These are phyloP conservation scores for Crenuchus spilurus DNA, from an alignment of 2,797 vertebrate genomes.

Conservation along the genomic window DNA sequence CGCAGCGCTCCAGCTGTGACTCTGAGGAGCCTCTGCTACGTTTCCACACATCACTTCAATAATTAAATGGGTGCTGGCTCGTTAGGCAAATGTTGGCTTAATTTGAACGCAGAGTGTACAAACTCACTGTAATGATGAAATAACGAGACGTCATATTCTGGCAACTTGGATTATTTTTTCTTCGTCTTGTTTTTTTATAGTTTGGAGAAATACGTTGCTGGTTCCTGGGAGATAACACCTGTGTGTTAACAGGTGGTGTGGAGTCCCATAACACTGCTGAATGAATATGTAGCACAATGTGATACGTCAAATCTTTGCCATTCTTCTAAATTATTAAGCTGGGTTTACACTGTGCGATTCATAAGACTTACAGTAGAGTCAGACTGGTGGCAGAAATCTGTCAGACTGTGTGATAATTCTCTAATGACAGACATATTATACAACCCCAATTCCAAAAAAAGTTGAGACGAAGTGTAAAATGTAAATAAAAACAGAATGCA, in stretches of 20 bases:
- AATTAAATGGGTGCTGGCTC: constrained; percentile 41
- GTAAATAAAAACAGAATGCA: too few species aligned
- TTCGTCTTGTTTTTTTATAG: background rate
- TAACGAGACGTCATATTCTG: constrained; percentile 26
- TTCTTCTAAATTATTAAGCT: background rate
- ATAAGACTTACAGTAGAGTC: too few species aligned
- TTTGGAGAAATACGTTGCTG: background rate
- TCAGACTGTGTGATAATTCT: too few species aligned
- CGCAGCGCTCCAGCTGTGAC: constrained; percentile 39
- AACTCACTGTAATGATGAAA: constrained; percentile 27
- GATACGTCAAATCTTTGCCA: background rate
- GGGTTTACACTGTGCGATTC: too few species aligned
- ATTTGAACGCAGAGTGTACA: constrained; percentile 35
- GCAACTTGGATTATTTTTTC: background rate
- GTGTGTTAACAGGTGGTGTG: constrained; percentile 1
- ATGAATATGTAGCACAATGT: background rate
- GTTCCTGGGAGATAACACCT: background rate
- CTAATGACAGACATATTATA: too few species aligned
- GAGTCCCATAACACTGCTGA: background rate
- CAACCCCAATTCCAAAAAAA: too few species aligned
- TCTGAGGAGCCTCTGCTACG: constrained; percentile 11
- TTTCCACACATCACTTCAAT: constrained; percentile 42
- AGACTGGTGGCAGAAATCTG: too few species aligned
- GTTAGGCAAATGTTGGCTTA: constrained; percentile 39
- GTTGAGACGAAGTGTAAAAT: too few species aligned